Evolutionary conservation across 2,113 vertebrate genomes (phyloP), one percentile per base, ranked within the genome.

Genomic region (Phyllopteryx taeniolatus): DNA sequence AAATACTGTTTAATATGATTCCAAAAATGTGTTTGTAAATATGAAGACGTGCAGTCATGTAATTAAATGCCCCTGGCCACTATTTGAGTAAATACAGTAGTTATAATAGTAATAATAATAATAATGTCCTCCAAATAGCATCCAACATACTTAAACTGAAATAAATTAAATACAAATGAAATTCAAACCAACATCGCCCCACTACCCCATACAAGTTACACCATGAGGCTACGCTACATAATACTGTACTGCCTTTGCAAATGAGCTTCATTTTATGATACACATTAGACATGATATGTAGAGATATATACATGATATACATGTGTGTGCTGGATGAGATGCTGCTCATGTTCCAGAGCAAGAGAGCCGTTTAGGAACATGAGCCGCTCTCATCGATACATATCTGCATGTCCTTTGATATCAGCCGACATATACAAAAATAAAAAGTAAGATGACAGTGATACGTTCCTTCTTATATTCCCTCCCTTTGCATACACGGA

Each of bases 181-280:
- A 15, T 17, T 61, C 6, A 14, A 61, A 61, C 14, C 14, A 15
- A 33, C 31, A 27, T 27, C 46, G 53, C 62, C 15, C 1, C 22
- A 33, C 13, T 33, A 46, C 8, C 42, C 8, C 71, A 8, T 46
- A 74, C 61, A 72, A 64, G 74, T 75, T 80, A 71, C 65, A 83
- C 70, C 62, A 73, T 75, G 70, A 84, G 80, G 74, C 78, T 84
- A 82, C 61, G 90, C 90, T 92, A 93, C 91, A 92, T 92, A 91
- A 92, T 90, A 92, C 92, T 92, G 89, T 61, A 61, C 59, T 8
- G 59, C 31, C 87, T 83, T 78, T 82, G 82, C 76, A 79, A 65
- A 79, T 77, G 83, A 68, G 82, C 78, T 73, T 81, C 51, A 71
- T 83, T 67, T 82, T 62, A 71, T 85, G 86, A 82, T 85, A 76